Evolutionary conservation across 2,797 vertebrate genomes (phyloP).

Genomic region (Malacoctenus gilli): DNA sequence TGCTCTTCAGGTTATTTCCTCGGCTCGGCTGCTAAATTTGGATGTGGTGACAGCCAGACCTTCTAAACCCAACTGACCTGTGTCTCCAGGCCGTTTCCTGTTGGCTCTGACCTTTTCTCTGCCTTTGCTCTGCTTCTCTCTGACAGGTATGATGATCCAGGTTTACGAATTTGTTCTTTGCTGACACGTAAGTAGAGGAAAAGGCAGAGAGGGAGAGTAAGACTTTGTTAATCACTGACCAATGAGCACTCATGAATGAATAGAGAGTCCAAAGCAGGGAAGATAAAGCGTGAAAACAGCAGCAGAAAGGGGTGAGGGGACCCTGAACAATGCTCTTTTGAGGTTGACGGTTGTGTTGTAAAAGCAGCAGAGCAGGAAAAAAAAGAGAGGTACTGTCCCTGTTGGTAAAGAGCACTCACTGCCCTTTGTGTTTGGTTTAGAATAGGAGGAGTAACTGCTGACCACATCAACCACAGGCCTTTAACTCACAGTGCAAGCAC

Average conservation of each 20-base stretch:
- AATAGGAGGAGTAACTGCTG: slow-evolving; percentile 74
- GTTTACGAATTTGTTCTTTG: slow-evolving; percentile 8
- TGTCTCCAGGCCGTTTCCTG: slow-evolving; percentile 69
- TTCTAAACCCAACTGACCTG: slow-evolving; percentile 31
- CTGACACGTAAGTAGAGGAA: slow-evolving; percentile 45
- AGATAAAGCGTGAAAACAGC: slow-evolving; percentile 20
- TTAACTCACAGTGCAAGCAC: slow-evolving; percentile 68
- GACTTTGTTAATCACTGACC: slow-evolving; percentile 24
- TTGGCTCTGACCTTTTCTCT: slow-evolving; percentile 66
- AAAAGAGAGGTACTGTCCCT: slow-evolving; percentile 70
- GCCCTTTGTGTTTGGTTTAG: slow-evolving; percentile 72
- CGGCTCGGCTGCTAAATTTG: slow-evolving; percentile 57
- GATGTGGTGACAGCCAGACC: slow-evolving; percentile 40
- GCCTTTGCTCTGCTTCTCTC: slow-evolving; percentile 14
- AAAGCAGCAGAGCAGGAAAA: slow-evolving; percentile 51
- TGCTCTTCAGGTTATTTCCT: slow-evolving; percentile 63
- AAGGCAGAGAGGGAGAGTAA: slow-evolving; percentile 13
- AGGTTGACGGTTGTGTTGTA: slow-evolving; percentile 51
- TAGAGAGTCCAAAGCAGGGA: slow-evolving; percentile 5
- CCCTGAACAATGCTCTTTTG: slow-evolving; percentile 49
- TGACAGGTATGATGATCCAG: slow-evolving; percentile 34
- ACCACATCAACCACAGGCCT: slow-evolving; percentile 80
- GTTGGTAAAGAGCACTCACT: slow-evolving; percentile 58
- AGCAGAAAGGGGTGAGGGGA: neutral
- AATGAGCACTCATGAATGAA: slow-evolving; percentile 8